These are phyloP conservation scores for Hypercompe scribonia DNA, from an alignment of 2,888 invertebrate species.

Conservation along the genomic window DNA sequence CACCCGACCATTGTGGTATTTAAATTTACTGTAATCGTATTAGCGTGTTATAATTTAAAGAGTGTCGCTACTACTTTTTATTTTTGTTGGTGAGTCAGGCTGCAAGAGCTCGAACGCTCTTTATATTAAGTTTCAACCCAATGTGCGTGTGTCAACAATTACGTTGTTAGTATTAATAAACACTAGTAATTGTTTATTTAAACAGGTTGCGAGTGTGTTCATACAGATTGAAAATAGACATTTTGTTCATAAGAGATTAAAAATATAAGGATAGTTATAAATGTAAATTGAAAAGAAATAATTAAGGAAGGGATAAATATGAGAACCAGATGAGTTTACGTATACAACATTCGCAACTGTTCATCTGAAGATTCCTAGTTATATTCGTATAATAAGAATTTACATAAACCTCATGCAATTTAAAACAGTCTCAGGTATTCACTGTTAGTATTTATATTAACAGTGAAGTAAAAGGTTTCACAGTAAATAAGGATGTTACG, in stretches of 20 bases:
- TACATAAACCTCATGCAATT: constrained; percentile 24
- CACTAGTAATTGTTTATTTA: not conserved
- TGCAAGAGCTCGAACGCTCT: not conserved
- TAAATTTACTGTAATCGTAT: not conserved
- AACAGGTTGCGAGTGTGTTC: not conserved
- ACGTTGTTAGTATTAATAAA: not conserved
- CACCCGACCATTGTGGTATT: not conserved
- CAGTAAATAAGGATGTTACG: constrained; percentile 15
- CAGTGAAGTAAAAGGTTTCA: constrained; percentile 23
- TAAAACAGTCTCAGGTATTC: constrained; percentile 23
- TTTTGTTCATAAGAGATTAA: not conserved
- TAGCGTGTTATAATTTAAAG: not conserved
- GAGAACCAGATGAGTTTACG: no score
- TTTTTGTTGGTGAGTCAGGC: not conserved
- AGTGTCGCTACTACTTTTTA: not conserved
- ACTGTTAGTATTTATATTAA: constrained; percentile 32
- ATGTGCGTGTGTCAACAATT: not conserved
- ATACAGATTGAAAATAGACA: no score
- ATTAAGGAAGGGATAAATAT: not conserved
- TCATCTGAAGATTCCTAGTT: not conserved
- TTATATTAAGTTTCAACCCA: not conserved
- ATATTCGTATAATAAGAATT: constrained; percentile 19
- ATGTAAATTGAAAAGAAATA: not conserved
- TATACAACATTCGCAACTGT: not conserved
- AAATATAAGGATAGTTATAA: not conserved